Evolutionary conservation across 2,888 invertebrate genomes (phyloP).

Genomic region (Lasioglossum leucozonium): DNA sequence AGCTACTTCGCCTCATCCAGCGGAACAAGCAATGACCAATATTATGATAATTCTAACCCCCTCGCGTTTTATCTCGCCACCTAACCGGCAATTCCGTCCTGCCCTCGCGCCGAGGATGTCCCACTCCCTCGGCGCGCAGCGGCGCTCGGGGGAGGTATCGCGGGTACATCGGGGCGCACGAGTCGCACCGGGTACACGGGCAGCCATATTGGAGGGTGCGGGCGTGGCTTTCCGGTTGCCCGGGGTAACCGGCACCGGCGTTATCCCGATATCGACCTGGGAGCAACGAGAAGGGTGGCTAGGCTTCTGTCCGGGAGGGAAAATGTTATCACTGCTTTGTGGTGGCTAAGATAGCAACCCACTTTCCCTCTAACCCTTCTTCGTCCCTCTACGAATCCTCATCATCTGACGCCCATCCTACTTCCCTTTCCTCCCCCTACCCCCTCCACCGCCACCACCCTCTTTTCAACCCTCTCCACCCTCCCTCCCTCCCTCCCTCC

Average conservation of each 20-base stretch:
- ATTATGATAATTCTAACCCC: conserved; percentile 83
- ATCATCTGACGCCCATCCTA: conserved; percentile 55
- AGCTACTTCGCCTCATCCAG: conserved; percentile 77
- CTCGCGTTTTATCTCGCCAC: conserved; percentile 65
- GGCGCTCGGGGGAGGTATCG: background rate
- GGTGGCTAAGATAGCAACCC: conserved; percentile 84
- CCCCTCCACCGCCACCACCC: background rate
- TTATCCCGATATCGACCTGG: conserved; percentile 82
- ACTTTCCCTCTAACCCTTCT: conserved; percentile 69
- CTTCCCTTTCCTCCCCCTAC: conserved; percentile 11
- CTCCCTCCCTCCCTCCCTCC: too few relatives aligned
- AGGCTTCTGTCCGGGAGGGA: conserved; percentile 84
- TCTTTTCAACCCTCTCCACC: conserved; percentile 22
- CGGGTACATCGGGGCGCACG: conserved; percentile 51
- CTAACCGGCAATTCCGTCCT: conserved; percentile 20
- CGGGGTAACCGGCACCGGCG: conserved; percentile 77
- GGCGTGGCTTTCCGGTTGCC: conserved; percentile 83
- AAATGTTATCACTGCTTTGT: conserved; percentile 85
- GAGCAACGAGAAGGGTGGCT: conserved; percentile 81
- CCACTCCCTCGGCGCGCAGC: background rate
- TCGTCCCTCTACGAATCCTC: conserved; percentile 63
- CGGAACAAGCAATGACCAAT: conserved; percentile 81
- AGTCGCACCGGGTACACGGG: conserved; percentile 58
- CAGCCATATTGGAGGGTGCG: conserved; percentile 82
- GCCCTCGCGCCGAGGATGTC: background rate